phyloP scores from a whole-genome alignment of 2,113 vertebrate species.

The Pteropus alecto region DNA sequence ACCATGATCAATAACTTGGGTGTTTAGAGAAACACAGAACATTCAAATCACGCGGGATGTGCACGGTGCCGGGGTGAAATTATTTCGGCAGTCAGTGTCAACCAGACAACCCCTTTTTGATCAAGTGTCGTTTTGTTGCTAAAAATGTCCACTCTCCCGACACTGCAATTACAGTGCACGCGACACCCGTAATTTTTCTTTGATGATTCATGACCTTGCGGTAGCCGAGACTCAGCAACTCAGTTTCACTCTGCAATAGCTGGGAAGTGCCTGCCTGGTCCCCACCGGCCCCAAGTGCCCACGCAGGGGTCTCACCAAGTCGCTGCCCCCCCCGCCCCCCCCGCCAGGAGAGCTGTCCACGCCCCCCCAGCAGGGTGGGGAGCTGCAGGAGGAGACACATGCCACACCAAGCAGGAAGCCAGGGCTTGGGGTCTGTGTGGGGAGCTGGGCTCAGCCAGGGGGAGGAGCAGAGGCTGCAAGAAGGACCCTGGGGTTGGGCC shows the following conservation, averaged over 20 bases:
- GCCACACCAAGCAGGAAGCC: neutral
- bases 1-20: neutral
- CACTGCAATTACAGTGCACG: neutral
- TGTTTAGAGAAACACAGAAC: neutral
- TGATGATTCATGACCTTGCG: neutral
- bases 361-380: no score
- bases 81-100: neutral
- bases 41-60: accelerated
- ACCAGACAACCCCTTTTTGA: neutral
- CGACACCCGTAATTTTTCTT: neutral
- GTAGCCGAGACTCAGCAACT: neutral
- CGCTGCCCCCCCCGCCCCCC: neutral
- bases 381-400: neutral
- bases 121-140: neutral
- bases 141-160: neutral
- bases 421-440: neutral
- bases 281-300: accelerated
- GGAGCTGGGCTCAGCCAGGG: neutral
- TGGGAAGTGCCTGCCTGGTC: neutral
- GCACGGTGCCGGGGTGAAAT: accelerated
- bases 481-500: accelerated
- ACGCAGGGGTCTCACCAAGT: neutral
- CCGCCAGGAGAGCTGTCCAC: no score
- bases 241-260: neutral
- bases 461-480: neutral